Percentiles rank a stretch among this genome's conserved stretches.
phyloP scores from a whole-genome alignment of 2,113 vertebrate species.

The Spermophilus dauricus region DNA sequence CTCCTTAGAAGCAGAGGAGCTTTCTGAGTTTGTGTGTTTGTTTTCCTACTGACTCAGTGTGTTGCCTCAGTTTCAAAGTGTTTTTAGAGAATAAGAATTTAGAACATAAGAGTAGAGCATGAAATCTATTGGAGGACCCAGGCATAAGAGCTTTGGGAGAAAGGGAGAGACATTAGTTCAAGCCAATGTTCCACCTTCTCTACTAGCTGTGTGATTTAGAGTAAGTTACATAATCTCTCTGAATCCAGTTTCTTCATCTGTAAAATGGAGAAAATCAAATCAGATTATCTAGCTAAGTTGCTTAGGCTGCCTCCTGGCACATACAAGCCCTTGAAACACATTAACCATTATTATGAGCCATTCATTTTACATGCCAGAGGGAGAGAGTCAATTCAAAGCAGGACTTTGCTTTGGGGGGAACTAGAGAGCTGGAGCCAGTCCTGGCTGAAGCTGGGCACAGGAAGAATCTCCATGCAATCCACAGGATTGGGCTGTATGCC shows the following conservation, averaged over 20 bases:
- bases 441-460: background rate
- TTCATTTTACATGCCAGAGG: background rate
- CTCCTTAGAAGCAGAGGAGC: background rate
- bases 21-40: background rate
- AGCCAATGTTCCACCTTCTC: background rate
- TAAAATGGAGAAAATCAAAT: background rate
- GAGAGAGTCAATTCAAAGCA: background rate
- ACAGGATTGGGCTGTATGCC: conserved; percentile 48
- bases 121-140: background rate
- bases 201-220: background rate
- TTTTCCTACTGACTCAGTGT: background rate
- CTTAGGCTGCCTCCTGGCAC: background rate
- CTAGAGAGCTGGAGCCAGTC: background rate
- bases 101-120: background rate
- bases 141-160: background rate
- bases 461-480: background rate
- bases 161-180: background rate
- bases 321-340: background rate
- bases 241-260: background rate
- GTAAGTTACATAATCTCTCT: background rate
- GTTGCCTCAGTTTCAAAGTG: background rate
- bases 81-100: background rate
- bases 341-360: background rate
- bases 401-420: background rate
- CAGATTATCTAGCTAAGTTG: background rate